Evolutionary conservation across 2,797 vertebrate species (phyloP).

Genomic region (Tadarida brasiliensis): DNA sequence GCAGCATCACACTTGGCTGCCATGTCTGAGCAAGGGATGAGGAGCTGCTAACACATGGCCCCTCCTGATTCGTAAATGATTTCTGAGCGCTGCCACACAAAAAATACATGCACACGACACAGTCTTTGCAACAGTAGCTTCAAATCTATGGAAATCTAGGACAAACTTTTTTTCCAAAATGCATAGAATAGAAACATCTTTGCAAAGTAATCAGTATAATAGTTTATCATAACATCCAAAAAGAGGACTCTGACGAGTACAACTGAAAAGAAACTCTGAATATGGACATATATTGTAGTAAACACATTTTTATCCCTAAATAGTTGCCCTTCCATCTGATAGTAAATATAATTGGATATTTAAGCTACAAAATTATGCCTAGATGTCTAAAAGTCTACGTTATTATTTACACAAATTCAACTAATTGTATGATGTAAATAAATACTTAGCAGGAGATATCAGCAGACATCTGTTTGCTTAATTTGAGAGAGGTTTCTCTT

Average conservation of each 20-base stretch:
- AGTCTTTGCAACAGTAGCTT: not conserved
- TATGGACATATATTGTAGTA: not conserved
- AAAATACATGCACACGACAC: not conserved
- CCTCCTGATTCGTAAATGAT: not conserved
- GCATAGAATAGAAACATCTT: not conserved
- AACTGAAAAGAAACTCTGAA: not conserved
- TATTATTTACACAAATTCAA: constrained; percentile 70
- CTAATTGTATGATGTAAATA: constrained; percentile 80
- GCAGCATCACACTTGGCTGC: not conserved
- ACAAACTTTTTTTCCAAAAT: not conserved
- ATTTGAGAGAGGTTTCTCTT: constrained; percentile 80
- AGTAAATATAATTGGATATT: constrained; percentile 11
- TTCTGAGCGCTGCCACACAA: not conserved
- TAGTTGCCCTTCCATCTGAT: not conserved
- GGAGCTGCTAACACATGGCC: too few relatives aligned
- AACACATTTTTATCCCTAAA: constrained; percentile 29
- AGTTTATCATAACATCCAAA: not conserved
- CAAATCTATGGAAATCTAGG: not conserved
- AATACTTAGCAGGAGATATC: constrained; percentile 66
- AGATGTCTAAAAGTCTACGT: constrained; percentile 65
- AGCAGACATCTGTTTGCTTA: constrained; percentile 78
- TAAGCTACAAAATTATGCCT: constrained; percentile 40
- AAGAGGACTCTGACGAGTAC: not conserved
- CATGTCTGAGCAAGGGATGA: not conserved
- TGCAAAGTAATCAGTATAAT: not conserved